Conservation (phyloP, 2,113 vertebrate species). For the Chroicocephalus ridibundus region DNA sequence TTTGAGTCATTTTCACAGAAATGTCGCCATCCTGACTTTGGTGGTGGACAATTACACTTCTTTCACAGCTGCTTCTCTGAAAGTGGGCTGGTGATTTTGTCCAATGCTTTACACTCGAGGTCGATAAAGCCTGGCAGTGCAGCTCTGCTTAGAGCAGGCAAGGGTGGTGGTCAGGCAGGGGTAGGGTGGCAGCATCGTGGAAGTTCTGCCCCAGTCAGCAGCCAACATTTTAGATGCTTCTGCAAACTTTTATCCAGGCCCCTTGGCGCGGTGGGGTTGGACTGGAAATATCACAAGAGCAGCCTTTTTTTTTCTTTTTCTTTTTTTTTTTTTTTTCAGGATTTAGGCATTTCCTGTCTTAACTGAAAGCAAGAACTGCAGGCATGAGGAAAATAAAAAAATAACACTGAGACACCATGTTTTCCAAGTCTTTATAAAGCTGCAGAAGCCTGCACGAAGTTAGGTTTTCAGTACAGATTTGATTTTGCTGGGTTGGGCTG, state of each 20-base stretch:
- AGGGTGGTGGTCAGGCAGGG: background rate
- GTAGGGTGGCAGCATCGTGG: background rate
- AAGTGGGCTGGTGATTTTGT: background rate
- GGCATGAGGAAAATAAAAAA: background rate
- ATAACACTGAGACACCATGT: background rate
- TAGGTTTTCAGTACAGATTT: background rate
- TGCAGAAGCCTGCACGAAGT: background rate
- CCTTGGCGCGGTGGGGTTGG: background rate
- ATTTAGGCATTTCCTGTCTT: conserved; percentile 1
- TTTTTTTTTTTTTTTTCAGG: background rate
- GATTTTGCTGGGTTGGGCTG: background rate
- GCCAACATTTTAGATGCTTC: background rate
- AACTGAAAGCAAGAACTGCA: background rate
- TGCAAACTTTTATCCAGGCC: background rate
- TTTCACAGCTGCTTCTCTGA: background rate
- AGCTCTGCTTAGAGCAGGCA: background rate
- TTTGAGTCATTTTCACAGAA: background rate
- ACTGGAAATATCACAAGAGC: background rate
- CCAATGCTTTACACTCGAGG: fast-evolving
- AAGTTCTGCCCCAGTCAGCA: background rate
- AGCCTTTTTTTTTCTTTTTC: background rate
- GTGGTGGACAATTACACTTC: background rate
- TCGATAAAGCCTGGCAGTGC: background rate
- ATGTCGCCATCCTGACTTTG: background rate
- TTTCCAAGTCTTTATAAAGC: background rate